Evolutionary conservation across 2,113 vertebrate species (phyloP).

Genomic region (Nycticorax nycticorax): DNA sequence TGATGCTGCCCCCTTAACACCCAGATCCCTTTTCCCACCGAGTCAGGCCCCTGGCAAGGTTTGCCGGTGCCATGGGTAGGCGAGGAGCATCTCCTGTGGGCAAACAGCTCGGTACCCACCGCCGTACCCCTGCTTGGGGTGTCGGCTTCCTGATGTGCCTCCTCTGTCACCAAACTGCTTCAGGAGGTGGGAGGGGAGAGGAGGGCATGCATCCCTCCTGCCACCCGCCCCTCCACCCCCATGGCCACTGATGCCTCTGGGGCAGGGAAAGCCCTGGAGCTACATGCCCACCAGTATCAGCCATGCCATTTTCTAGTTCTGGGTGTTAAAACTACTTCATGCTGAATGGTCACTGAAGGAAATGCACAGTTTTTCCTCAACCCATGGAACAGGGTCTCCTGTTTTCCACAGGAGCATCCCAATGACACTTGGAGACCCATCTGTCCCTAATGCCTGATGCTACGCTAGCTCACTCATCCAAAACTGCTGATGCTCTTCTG

Average conservation of each 20-base stretch:
- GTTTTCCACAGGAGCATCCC: neutral
- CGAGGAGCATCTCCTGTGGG: neutral
- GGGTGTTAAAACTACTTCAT: neutral
- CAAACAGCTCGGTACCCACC: neutral
- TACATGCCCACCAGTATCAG: neutral
- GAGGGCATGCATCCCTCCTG: neutral
- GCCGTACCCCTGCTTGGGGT: rapidly evolving
- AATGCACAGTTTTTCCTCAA: neutral
- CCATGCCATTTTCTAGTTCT: rapidly evolving
- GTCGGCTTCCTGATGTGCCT: neutral
- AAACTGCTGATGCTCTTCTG: neutral
- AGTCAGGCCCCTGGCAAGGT: neutral
- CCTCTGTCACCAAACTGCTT: neutral
- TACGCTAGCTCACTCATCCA: neutral
- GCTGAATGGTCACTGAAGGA: neutral
- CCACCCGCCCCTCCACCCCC: rapidly evolving
- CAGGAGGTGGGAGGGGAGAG: neutral
- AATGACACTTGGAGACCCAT: neutral
- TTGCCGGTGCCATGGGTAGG: neutral
- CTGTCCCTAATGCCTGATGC: neutral
- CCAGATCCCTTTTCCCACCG: neutral
- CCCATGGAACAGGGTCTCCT: neutral
- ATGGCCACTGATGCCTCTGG: neutral
- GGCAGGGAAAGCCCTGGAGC: neutral
- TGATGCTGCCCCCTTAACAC: neutral